Conservation (phyloP, 35 echinoderm and acorn worm genomes). For the Strongylocentrotus purpuratus region DNA sequence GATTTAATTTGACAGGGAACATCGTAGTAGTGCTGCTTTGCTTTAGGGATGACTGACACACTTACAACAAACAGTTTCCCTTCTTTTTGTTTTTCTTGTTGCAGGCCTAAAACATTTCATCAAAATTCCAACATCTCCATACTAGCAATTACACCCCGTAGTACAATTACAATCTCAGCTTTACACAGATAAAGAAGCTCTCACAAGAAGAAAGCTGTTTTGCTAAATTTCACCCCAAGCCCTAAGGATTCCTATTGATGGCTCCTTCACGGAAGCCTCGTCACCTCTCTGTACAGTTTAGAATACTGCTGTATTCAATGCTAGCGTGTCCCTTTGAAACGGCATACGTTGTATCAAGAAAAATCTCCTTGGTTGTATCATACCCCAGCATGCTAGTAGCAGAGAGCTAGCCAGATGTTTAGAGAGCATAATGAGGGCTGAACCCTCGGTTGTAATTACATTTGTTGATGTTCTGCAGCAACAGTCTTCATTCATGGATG, state of each 20-base stretch:
- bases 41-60: background rate
- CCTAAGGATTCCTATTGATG: background rate
- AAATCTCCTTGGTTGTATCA: no score
- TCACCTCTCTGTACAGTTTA: background rate
- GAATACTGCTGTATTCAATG: background rate
- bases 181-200: background rate
- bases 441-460: constrained; percentile 20
- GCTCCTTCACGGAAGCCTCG: background rate
- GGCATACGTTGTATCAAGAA: background rate
- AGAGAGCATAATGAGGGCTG: background rate
- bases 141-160: background rate
- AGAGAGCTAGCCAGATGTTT: constrained; percentile 16
- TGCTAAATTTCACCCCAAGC: background rate
- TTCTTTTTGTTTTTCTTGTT: background rate
- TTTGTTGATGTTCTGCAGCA: constrained; percentile 18
- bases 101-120: background rate
- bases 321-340: background rate
- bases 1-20: background rate
- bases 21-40: background rate
- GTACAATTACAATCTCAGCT: no score
- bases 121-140: background rate
- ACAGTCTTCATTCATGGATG: constrained; percentile 19
- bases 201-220: background rate
- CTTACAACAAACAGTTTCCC: background rate
- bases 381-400: background rate